phyloP scores from a whole-genome alignment of 2,888 invertebrate species.

The Apamea sordens region DNA sequence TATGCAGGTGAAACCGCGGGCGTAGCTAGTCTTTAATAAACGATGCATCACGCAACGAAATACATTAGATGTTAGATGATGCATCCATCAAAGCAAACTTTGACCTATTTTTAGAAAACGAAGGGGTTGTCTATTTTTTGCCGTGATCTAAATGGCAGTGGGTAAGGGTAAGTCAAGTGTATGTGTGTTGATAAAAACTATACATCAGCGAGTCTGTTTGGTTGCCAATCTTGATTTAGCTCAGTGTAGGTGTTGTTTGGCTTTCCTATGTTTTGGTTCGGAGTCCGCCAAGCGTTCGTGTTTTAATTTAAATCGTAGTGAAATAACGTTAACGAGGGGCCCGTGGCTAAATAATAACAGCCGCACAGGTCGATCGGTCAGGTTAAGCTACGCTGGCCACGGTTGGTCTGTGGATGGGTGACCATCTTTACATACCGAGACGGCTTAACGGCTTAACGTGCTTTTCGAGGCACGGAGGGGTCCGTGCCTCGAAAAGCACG shows the following conservation, averaged over 20 bases:
- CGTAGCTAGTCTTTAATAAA: background rate
- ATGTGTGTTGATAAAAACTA: constrained; percentile 32
- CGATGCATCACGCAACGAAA: background rate
- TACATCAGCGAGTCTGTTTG: constrained; percentile 32
- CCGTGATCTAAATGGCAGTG: constrained; percentile 13
- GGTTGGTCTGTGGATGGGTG: too few relatives aligned
- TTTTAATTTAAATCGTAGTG: background rate
- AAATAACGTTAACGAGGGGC: too few relatives aligned
- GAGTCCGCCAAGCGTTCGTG: constrained; percentile 1
- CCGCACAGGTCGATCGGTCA: too few relatives aligned
- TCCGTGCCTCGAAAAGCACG: too few relatives aligned
- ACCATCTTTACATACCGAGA: too few relatives aligned
- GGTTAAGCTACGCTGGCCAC: too few relatives aligned
- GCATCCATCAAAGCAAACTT: background rate
- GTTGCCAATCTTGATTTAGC: constrained; percentile 63
- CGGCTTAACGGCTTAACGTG: too few relatives aligned
- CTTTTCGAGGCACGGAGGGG: too few relatives aligned
- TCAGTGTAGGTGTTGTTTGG: constrained; percentile 52
- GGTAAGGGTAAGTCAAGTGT: constrained; percentile 25
- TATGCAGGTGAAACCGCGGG: too few relatives aligned
- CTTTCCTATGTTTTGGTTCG: constrained; percentile 47
- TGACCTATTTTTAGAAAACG: constrained; percentile 2
- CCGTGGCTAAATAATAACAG: too few relatives aligned
- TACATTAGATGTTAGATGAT: background rate
- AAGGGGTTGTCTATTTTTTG: constrained; percentile 15